Base-by-base conservation (phyloP, 2,113 vertebrate species). In the Geococcyx californianus region DNA sequence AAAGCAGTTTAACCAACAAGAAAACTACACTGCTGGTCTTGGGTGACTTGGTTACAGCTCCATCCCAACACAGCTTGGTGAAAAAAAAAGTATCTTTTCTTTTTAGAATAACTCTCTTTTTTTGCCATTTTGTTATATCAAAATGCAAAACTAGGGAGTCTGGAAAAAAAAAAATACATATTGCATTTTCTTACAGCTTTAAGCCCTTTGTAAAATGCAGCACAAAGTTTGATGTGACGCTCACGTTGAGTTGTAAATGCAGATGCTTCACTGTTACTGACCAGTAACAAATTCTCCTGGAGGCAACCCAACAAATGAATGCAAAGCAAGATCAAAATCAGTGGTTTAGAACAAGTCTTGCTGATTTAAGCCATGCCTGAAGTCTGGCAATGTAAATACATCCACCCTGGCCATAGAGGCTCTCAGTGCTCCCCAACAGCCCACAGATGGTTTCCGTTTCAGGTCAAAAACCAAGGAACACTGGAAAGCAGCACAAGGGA, bases 321-420 rank as follows among this genome's bases (percentile, higher is more conserved):
- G 18, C 33, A 45, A 84, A 78, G 42, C 4, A 68, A 84, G 44
- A 73, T 33, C 62, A 31, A 81, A 93, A 78, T 87, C 17, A 52
- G 62, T 11, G 0, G 60, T 56, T 82, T 64, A 68, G 83, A 89
- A 10, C 7, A 54, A 66, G 31, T 51, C 19, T 62, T 75, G 38
- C 31, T 58, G 86, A 81, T 89, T 89, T 26, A 60, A 90, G 58
- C 62, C 70, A 49, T 6, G 5, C 24, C 49, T 91, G 56, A 72
- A 87, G 36, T 34, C 49, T 93, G 74, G 25, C 82, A 87, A 44
- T 36, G 25, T 66, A 76, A 93, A 75, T 70, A 17, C 66, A 95
- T 95, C 94, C 95, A 96, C 95, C 94, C 94, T 97, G 95, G 83
- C 93, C 95, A 97, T 7, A 81, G 84, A 84, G 47, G 40, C 77